Evolutionary conservation across 2,113 vertebrate species (phyloP).

Genomic region (Podarcis raffonei): DNA sequence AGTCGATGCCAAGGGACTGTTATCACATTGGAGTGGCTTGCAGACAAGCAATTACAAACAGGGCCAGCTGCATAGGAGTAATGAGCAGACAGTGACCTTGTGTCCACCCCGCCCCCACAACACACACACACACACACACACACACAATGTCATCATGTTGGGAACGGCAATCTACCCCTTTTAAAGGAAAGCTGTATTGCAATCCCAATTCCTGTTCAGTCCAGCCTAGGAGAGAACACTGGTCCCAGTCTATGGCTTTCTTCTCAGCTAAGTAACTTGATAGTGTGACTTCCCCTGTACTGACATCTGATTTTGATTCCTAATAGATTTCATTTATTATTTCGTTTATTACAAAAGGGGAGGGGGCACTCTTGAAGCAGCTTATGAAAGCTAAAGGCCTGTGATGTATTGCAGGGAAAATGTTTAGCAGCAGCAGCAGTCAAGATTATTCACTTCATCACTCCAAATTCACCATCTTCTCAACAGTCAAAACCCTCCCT

Average conservation of each 20-base stretch:
- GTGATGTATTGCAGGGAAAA: neutral
- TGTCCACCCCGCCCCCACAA: neutral
- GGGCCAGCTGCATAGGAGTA: conserved; percentile 20
- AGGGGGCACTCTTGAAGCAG: neutral
- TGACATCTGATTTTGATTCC: neutral
- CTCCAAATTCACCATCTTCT: neutral
- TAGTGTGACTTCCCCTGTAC: neutral
- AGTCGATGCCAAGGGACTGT: conserved; percentile 19
- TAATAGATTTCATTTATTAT: neutral
- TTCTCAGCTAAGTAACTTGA: neutral
- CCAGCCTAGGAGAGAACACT: neutral
- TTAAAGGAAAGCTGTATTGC: neutral
- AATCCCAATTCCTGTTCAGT: neutral
- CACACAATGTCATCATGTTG: neutral
- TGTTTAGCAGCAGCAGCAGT: neutral
- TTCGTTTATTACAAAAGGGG: neutral
- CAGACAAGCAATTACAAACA: conserved; percentile 28
- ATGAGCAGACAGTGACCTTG: neutral
- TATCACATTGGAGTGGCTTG: conserved; percentile 27
- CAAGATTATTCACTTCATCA: neutral
- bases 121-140: neutral
- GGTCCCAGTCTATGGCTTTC: neutral
- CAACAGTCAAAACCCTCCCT: neutral
- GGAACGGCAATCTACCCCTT: neutral
- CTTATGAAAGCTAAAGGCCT: neutral